A percentile compares a stretch with the other conserved stretches of the same genome.
Evolutionary conservation across 2,797 vertebrate genomes (phyloP).

Genomic region (Falco concolor): DNA sequence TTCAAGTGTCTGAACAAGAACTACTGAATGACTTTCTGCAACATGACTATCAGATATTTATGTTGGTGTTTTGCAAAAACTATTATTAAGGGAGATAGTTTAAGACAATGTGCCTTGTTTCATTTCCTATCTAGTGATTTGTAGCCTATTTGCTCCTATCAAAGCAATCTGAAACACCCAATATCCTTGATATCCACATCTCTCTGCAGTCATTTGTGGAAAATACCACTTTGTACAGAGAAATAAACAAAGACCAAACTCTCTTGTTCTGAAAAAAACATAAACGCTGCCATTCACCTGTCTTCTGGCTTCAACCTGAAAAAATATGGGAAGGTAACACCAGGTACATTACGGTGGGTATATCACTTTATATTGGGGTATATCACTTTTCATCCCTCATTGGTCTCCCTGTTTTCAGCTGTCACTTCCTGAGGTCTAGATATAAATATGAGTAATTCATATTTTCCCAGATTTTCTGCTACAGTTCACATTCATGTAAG

Average conservation of each 20-base stretch:
- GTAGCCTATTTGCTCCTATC: conserved; percentile 16
- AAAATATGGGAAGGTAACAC: neutral
- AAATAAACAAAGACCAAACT: conserved; percentile 1
- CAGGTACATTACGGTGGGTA: neutral
- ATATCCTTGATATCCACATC: conserved; percentile 42
- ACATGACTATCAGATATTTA: neutral
- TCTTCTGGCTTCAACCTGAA: neutral
- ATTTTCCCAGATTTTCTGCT: neutral
- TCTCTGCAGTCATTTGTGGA: conserved; percentile 9
- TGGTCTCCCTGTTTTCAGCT: neutral
- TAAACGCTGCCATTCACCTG: neutral
- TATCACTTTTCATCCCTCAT: neutral
- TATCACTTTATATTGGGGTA: neutral
- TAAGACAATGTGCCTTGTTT: neutral
- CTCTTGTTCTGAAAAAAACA: neutral
- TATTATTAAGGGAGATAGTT: neutral
- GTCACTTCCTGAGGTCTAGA: neutral
- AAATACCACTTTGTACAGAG: neutral
- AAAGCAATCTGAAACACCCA: conserved; percentile 40
- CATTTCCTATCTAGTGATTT: neutral
- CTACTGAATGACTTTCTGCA: neutral
- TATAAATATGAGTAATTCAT: neutral
- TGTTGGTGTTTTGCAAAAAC: neutral
- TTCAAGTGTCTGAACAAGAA: neutral
- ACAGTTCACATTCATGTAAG: neutral